Evolutionary conservation across 2,113 vertebrate genomes (phyloP).

Genomic region (Labeo rohita): DNA sequence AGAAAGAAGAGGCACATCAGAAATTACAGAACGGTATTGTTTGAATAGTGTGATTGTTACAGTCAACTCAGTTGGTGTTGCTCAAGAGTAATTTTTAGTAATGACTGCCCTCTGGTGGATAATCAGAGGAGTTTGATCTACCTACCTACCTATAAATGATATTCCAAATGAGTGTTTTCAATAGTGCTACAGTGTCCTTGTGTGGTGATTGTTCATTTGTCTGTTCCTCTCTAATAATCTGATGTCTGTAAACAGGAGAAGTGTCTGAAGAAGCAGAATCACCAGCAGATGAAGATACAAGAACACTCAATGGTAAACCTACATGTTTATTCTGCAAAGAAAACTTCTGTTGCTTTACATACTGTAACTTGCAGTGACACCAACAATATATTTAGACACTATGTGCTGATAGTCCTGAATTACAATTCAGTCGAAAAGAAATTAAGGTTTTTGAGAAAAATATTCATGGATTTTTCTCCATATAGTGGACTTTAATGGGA

Average conservation of each 20-base stretch:
- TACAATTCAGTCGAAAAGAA: no score
- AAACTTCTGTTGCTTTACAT: background rate
- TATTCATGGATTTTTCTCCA: no score
- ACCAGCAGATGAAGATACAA: constrained; percentile 65
- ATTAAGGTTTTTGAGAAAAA: no score
- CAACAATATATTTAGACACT: background rate
- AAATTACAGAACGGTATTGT: constrained; percentile 51
- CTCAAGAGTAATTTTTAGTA: background rate
- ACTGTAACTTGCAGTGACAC: background rate
- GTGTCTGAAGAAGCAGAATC: constrained; percentile 69
- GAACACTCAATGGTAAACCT: constrained; percentile 66
- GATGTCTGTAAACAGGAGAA: constrained; percentile 65
- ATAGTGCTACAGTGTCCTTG: background rate
- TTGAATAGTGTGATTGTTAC: background rate
- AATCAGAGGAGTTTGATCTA: background rate
- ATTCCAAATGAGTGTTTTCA: no score
- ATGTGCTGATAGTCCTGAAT: no score
- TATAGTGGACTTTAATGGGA: no score
- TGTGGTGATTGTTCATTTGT: background rate
- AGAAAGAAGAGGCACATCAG: constrained; percentile 56
- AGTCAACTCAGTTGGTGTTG: background rate
- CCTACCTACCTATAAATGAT: background rate
- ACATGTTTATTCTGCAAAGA: background rate
- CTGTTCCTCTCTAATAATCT: background rate
- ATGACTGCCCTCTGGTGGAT: constrained; percentile 16